Conservation (phyloP, 30 jellyfish, hydroid and myxozoan genomes). For the Cassiopea xamachana region DNA sequence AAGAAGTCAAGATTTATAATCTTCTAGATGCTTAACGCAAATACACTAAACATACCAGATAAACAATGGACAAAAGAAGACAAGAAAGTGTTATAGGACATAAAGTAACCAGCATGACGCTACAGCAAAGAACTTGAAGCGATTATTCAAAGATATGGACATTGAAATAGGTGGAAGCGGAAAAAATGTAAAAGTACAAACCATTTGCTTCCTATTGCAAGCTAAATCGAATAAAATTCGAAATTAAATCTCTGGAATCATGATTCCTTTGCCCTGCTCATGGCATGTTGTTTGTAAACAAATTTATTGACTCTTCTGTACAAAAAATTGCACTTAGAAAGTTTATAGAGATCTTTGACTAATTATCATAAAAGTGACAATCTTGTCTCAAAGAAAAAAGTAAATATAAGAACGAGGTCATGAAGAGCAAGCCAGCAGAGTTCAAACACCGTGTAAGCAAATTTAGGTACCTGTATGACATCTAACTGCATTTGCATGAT, state of each 20-base stretch:
- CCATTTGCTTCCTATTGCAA: background rate
- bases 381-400: background rate
- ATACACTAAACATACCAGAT: background rate
- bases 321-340: background rate
- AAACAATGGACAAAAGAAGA: background rate
- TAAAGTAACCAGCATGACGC: background rate
- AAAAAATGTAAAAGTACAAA: background rate
- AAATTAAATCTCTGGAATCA: background rate
- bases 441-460: constrained; percentile 10
- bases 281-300: no score
- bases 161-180: background rate
- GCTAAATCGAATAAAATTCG: background rate
- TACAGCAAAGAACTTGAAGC: background rate
- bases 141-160: background rate
- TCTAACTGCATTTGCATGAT: background rate
- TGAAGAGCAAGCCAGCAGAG: background rate
- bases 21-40: background rate
- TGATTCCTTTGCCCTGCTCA: background rate
- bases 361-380: no score
- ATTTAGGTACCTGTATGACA: background rate
- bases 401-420: background rate
- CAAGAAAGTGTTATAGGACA: background rate
- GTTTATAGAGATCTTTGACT: no score
- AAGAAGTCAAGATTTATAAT: no score
- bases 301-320: background rate